Percentiles rank a stretch among this genome's conserved stretches.
These are phyloP conservation scores for Nicator chloris DNA, from an alignment of 2,113 vertebrate species.

Conservation along the genomic window DNA sequence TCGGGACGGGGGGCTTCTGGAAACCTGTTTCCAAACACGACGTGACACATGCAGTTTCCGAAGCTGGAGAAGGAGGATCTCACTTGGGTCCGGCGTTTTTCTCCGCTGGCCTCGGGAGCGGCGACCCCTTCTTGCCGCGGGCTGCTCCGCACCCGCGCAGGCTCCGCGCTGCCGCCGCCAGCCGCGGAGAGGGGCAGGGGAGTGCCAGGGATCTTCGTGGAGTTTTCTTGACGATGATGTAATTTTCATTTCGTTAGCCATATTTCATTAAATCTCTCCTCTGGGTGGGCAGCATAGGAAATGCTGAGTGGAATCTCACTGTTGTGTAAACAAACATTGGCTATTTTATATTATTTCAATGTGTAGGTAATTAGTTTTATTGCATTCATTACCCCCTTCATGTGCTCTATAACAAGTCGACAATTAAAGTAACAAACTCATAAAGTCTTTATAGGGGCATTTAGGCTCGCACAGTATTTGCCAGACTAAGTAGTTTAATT, in stretches of 20 bases:
- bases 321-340: conserved; percentile 69
- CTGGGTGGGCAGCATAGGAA: conserved; percentile 65
- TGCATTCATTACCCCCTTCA: conserved; percentile 91
- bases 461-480: conserved; percentile 78
- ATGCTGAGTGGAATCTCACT: conserved; percentile 32
- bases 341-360: conserved; percentile 85
- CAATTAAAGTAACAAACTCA: conserved; percentile 96
- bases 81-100: background rate
- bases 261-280: conserved; percentile 69
- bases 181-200: background rate
- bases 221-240: conserved; percentile 26
- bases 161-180: background rate
- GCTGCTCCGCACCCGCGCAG: background rate
- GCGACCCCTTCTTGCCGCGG: background rate
- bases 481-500: conserved; percentile 82
- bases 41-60: background rate
- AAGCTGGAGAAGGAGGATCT: background rate
- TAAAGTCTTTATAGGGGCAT: conserved; percentile 82
- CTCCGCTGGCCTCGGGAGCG: background rate
- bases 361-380: conserved; percentile 90
- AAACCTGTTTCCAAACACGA: background rate
- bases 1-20: background rate
- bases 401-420: conserved; percentile 86
- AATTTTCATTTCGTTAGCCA: conserved; percentile 62
- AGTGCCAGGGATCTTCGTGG: background rate